Evolutionary conservation across 2,797 vertebrate species (phyloP).

Genomic region (Apodemus agrarius): DNA sequence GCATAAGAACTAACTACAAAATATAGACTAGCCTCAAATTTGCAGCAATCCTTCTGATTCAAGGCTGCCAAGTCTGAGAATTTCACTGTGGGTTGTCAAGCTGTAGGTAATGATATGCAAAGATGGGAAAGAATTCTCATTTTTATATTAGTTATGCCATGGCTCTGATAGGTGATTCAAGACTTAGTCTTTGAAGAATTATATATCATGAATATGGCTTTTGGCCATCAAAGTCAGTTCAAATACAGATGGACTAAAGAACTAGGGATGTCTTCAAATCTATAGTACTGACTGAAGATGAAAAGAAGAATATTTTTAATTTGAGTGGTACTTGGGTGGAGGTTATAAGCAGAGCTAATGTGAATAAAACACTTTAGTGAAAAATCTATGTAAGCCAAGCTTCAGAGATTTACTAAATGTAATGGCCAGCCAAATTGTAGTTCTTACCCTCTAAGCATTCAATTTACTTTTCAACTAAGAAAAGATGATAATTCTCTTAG

Average conservation of each 20-base stretch:
- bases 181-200: not conserved
- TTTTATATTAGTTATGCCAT: not conserved
- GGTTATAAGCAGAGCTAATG: not conserved
- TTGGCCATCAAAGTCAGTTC: not conserved
- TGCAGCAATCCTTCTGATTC: not conserved
- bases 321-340: not conserved
- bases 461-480: not conserved
- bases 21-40: not conserved
- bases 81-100: not conserved
- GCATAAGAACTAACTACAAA: not conserved
- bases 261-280: not conserved
- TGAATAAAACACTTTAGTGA: not conserved
- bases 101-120: slow-evolving; percentile 25
- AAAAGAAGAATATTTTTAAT: not conserved
- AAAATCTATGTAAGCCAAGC: not conserved
- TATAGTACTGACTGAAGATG: not conserved
- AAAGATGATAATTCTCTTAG: not conserved
- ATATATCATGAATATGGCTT: not conserved
- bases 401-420: slow-evolving; percentile 18
- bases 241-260: not conserved
- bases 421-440: not conserved
- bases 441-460: not conserved
- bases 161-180: slow-evolving; percentile 2
- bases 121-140: slow-evolving; percentile 51
- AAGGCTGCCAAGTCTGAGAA: not conserved